Evolutionary conservation across 2,797 vertebrate genomes (phyloP).

Genomic region (Synaphobranchus kaupii): DNA sequence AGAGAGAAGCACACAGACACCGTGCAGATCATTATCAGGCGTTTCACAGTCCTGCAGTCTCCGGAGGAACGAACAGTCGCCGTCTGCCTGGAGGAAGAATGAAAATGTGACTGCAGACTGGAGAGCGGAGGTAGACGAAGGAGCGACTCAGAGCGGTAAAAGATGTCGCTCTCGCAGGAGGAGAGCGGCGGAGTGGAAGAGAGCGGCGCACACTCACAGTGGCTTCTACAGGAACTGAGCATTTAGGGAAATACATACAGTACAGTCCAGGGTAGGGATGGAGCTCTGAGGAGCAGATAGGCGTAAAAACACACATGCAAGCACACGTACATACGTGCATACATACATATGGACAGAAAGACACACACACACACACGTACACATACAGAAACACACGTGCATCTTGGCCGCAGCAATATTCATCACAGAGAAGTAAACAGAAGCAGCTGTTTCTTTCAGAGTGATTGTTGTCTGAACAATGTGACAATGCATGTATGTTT

Average conservation of each 20-base stretch:
- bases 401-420: neutral
- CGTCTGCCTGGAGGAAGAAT: neutral
- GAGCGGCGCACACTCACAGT: neutral
- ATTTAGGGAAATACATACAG: neutral
- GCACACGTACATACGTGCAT: neutral
- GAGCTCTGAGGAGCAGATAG: too few species aligned
- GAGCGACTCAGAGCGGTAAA: neutral
- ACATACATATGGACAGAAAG: neutral
- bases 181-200: neutral
- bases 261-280: too few species aligned
- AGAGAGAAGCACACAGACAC: neutral
- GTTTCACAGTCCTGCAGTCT: neutral
- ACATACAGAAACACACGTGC: too few species aligned
- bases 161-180: neutral
- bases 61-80: neutral
- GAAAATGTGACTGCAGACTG: neutral
- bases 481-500: neutral
- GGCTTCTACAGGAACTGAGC: neutral
- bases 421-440: neutral
- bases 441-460: neutral
- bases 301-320: neutral
- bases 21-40: neutral
- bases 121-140: neutral
- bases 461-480: neutral
- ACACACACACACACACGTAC: neutral